Base-by-base conservation (phyloP, 2,888 invertebrate genomes). In the Drosophila borealis region DNA sequence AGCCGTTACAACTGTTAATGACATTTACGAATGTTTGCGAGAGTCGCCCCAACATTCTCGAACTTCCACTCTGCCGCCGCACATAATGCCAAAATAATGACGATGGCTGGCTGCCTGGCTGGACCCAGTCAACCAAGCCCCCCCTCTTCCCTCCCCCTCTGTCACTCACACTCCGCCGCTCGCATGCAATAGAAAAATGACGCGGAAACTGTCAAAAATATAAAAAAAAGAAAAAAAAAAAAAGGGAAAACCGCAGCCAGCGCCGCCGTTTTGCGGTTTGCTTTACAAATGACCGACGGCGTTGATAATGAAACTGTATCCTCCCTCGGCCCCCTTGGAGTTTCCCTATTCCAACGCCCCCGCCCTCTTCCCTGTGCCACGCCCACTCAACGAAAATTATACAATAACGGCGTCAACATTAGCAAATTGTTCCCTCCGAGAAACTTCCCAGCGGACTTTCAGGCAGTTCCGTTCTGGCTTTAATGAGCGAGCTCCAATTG, bases 1-100 rank as follows among this genome's bases (percentile, higher is more conserved):
- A 74, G 80, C 85, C 74, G 82, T 82, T 87, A 87, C 85, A 86
- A 84, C 85, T 87, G 89, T 88, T 89, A 88, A 88, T 88, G 88
- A 88, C 89, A 87, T 88, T 88, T 88, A 89, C 89, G 89, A 88
- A 89, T 89, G 89, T 79, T 83, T 77, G 76, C 64, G 65, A 69
- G 80, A 69, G 69, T 70, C 66, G 70, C 59, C 33, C 44, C 63
- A 14, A 53, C 63, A 55, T 59, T 62, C 60, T 53, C 63, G 48
- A 72, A 57, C 53, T 46, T 59, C 48, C 61, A 19, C 42, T 11
- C 57, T 29, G 13, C n/a, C 42, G 51, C 45, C 67, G 70, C 78
- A 81, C 79, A 80, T 86, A 85, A 85, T 85, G 87, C 81, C 82
- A 78, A 86, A 86, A 86, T 85, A 86, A 85, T 85, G 85, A 86